Evolutionary conservation across 2,888 invertebrate genomes (phyloP).

Genomic region (Lingula anatina): DNA sequence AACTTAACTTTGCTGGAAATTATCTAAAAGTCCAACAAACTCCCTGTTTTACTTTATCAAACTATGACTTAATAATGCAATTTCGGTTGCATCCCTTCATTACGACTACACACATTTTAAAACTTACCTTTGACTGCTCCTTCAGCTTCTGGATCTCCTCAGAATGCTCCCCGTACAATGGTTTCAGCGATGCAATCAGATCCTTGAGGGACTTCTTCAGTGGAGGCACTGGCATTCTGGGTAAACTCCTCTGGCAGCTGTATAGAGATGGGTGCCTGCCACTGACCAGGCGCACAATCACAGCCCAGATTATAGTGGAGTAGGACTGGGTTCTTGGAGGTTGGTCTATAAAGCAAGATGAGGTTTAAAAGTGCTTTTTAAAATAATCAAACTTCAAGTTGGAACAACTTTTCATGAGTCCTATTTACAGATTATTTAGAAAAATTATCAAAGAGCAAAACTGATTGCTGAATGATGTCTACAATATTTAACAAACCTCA

Average conservation of each 20-base stretch:
- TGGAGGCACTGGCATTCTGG: constrained; percentile 37
- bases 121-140: constrained; percentile 36
- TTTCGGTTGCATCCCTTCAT: no score
- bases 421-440: no score
- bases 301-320: constrained; percentile 51
- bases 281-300: constrained; percentile 28
- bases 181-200: constrained; percentile 51
- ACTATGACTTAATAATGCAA: no score
- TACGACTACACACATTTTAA: neutral
- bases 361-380: no score
- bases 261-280: constrained; percentile 39
- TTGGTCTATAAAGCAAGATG: constrained; percentile 46
- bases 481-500: no score
- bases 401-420: no score
- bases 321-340: constrained; percentile 47
- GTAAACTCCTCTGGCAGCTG: constrained; percentile 41
- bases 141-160: constrained; percentile 45
- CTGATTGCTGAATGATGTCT: no score
- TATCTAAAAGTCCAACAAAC: no score
- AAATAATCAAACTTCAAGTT: no score
- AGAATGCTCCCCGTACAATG: constrained; percentile 45
- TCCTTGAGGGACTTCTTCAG: constrained; percentile 37
- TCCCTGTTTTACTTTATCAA: no score
- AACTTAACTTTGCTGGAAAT: no score
- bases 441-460: no score